Conservation (phyloP, 2,113 vertebrate genomes). For the Alligator mississippiensis region DNA sequence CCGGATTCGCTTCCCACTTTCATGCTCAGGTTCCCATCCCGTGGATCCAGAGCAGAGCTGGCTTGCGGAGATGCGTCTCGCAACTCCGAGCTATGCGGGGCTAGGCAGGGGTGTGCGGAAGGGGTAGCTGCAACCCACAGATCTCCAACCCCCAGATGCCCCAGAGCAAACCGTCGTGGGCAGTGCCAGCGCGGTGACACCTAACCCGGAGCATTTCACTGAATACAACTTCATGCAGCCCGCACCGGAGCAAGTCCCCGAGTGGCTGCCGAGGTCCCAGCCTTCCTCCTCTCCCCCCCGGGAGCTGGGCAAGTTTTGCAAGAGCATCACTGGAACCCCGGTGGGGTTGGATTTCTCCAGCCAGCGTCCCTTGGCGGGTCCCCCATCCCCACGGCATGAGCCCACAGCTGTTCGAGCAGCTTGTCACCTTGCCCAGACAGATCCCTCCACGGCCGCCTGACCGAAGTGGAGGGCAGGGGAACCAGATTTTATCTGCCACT, state of each 20-base stretch:
- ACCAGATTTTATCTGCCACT: background rate
- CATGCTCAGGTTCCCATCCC: background rate
- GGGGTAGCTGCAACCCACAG: background rate
- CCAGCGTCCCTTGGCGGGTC: rapidly evolving
- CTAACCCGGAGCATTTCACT: background rate
- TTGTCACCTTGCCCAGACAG: background rate
- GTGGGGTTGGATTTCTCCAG: background rate
- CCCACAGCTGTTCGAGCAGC: background rate
- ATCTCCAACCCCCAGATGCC: background rate
- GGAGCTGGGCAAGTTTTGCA: background rate
- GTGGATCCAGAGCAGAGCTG: background rate
- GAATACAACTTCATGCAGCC: background rate
- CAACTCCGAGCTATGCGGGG: background rate
- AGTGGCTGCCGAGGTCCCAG: background rate
- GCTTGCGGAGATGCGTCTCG: too few relatives aligned
- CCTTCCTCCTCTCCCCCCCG: background rate
- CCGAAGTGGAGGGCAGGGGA: rapidly evolving
- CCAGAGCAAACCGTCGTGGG: background rate
- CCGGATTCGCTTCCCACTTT: background rate
- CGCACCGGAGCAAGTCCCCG: background rate
- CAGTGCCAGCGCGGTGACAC: background rate
- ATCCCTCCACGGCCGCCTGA: background rate
- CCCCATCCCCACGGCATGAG: background rate
- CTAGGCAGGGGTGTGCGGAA: background rate
- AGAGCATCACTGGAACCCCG: background rate